Evolutionary conservation across 2,797 vertebrate species (phyloP), one percentile per base, ranked within the genome.

Genomic region (Denticeps clupeoides): DNA sequence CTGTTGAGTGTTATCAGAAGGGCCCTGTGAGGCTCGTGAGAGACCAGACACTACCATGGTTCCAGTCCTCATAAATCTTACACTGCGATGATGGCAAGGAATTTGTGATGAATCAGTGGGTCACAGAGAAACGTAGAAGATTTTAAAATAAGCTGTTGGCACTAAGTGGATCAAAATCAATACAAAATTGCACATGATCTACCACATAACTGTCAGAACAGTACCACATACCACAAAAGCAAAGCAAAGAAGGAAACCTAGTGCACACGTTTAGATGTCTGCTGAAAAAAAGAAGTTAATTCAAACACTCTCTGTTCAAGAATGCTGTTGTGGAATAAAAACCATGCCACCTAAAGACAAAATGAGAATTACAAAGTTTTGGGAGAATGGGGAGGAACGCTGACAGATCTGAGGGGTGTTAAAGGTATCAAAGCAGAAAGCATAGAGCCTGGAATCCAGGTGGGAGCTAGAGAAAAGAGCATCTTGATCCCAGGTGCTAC

Each of bases 401-500:
- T 3, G 9, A 26, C 27, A 59, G 45, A 47, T 50, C 47, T 43
- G 37, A 37, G 12, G 21, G 25, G 10, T 33, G 24, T 10, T 16
- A 37, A 38, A 41, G 25, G 43, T 55, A 63, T 69, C 62, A 62
- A 64, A 62, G n/a, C n/a, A n/a, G 55, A 40, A 45, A 62, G 53
- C 29, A 7, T 37, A 51, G 28, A 32, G 37, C 53, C 44, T 55
- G 47, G 38, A 58, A 51, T 53, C 44, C 66, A 68, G 69, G 51
- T 66, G 58, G 45, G 47, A 33, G 18, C 7, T n/a, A 28, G 35
- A 51, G 45, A 49, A 45, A 43, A 33, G 5, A 49, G 11, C 67
- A 77, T 71, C 70, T 75, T 74, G 68, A 66, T 57, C 47, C 63
- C 67, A 72, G 62, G 63, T 74, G 71, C 57, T 49, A 18, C 52